phyloP scores from a whole-genome alignment of 2,113 vertebrate genomes.

The Syngnathus floridae region DNA sequence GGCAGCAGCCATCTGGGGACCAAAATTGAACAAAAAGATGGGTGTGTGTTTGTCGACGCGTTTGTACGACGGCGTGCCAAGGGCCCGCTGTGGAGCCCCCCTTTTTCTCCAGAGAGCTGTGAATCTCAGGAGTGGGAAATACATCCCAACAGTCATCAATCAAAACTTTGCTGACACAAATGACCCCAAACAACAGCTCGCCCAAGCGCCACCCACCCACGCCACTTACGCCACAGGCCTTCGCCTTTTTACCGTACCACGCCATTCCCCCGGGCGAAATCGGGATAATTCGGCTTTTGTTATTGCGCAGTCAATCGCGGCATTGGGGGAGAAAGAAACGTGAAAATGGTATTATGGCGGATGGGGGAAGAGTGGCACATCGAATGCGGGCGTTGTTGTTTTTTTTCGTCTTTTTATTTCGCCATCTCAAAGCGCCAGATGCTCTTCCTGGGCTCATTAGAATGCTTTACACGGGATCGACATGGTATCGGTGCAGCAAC shows the following conservation, averaged over 20 bases:
- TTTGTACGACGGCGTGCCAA: constrained; percentile 60
- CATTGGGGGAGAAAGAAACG: constrained; percentile 60
- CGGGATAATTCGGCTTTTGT: constrained; percentile 78
- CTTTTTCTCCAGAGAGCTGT: constrained; percentile 42
- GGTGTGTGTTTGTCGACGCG: constrained; percentile 48
- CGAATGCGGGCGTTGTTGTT: constrained; percentile 31
- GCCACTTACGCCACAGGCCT: constrained; percentile 76
- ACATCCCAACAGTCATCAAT: constrained; percentile 89
- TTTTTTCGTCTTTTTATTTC: constrained; percentile 15
- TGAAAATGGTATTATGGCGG: constrained; percentile 63
- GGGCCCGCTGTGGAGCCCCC: constrained; percentile 47
- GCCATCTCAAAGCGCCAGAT: constrained; percentile 73
- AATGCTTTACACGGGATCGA: constrained; percentile 67
- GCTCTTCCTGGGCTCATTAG: constrained; percentile 78
- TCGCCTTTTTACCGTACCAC: constrained; percentile 38
- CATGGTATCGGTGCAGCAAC: constrained; percentile 63
- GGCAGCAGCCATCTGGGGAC: constrained; percentile 89
- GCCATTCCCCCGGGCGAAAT: constrained; percentile 54
- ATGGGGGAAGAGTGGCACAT: constrained; percentile 61
- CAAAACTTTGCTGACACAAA: constrained; percentile 85
- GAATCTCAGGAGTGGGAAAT: constrained; percentile 67
- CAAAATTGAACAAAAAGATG: constrained; percentile 73
- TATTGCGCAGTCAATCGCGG: constrained; percentile 73
- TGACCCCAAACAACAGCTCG: constrained; percentile 82
- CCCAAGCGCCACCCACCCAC: constrained; percentile 72